Evolutionary conservation across 1,140 invertebrate species (phyloP), one percentile per base, ranked within the genome.

Genomic region (Kradibia gibbosae): DNA sequence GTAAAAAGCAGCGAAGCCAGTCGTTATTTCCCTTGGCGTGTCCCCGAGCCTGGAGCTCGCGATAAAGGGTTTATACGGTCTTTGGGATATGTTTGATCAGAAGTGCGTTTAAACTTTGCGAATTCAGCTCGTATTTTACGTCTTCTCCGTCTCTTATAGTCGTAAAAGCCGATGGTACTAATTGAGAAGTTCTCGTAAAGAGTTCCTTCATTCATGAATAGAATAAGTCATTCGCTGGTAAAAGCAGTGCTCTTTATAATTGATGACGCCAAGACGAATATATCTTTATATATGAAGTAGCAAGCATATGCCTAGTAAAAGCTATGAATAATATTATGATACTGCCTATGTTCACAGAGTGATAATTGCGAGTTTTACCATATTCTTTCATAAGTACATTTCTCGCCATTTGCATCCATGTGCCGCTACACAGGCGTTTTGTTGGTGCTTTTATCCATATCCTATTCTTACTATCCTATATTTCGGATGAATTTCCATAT

Each of bases 71-170:
- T 67, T 10, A 11, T 34, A 50, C 28, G 20, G 22, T 45, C 28
- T 22, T 74, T 72, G 7, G 45, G 45, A 72, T n/a, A n/a, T 45
- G 22, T 72, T 72, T 72, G 42, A 50, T 72, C 70, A 50, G 42
- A 25, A 7, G 10, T 4, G 3, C 34, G 10, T 28, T 31, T 15
- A 72, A 72, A 48, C 45, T 72, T 72, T 45, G 1, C 10, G 10
- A 72, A 17, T 74, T 55, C 55, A 5, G 50, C 28, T 36, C 70
- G 31, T 55, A 17, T 31, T 73, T 74, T 50, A 72, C 50, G 42
- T 31, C 45, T 72, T 15, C 25, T 45, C 15, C 15, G 10, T 15
- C 70, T 15, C 70, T 15, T 48, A 1, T 25, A 22, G 0, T 4
- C 3, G 7, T 67, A 13, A 39, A 67, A 3, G 20, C n/a, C 34